Conservation (phyloP, 2,888 invertebrate genomes). For the Eilema caniola region DNA sequence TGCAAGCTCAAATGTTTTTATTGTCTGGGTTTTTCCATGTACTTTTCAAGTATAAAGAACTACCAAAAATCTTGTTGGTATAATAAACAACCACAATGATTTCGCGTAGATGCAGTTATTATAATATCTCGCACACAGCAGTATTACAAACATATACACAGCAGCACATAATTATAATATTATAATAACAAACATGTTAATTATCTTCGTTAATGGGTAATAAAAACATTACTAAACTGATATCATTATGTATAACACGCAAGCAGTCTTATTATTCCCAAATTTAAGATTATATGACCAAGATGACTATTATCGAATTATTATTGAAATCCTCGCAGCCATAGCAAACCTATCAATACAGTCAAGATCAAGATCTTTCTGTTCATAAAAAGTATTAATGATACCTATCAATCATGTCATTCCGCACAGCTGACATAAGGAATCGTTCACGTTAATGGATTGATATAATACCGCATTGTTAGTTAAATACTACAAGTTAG, state of each 20-base stretch:
- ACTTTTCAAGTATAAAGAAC: background rate
- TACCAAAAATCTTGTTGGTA: background rate
- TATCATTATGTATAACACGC: background rate
- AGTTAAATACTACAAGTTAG: background rate
- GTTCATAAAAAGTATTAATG: background rate
- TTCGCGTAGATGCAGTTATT: constrained; percentile 10
- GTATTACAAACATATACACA: constrained; percentile 2
- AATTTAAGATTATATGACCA: background rate
- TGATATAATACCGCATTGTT: background rate
- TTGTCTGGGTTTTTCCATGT: too few species aligned
- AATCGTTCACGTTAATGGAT: too few species aligned
- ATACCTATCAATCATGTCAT: background rate
- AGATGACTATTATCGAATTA: background rate
- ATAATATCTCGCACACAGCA: background rate
- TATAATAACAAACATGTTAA: constrained; percentile 6
- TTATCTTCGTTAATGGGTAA: constrained; percentile 11
- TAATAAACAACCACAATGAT: background rate
- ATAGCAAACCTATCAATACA: background rate
- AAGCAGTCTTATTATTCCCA: background rate
- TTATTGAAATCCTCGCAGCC: background rate
- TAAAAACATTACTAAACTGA: constrained; percentile 6
- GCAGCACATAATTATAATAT: background rate
- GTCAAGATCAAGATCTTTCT: background rate
- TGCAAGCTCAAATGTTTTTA: too few species aligned
- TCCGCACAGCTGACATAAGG: background rate